Conservation (phyloP, 2,797 vertebrate species). For the Phalanger gymnotis region DNA sequence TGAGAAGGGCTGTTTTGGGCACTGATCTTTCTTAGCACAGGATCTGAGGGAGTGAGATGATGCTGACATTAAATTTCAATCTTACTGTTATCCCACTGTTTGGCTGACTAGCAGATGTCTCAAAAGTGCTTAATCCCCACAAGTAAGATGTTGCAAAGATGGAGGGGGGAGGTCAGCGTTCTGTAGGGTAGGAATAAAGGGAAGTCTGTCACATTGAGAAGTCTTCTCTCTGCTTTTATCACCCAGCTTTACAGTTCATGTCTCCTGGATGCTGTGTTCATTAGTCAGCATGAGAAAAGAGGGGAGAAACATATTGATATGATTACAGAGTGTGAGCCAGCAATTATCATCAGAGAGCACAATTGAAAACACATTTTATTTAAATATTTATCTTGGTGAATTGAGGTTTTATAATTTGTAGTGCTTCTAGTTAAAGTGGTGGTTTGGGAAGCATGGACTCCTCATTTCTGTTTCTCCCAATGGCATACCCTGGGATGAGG, state of each 20-base stretch:
- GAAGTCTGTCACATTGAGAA: not conserved
- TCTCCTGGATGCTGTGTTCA: conserved; percentile 54
- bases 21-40: not conserved
- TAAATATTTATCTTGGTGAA: conserved; percentile 71
- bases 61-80: not conserved
- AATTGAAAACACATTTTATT: conserved; percentile 66
- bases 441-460: conserved; percentile 36
- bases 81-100: not conserved
- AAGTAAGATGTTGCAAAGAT: not conserved
- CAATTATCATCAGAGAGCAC: conserved; percentile 53
- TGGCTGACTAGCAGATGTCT: not conserved
- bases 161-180: not conserved
- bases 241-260: conserved; percentile 3
- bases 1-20: not conserved
- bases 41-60: not conserved
- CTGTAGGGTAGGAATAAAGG: not conserved
- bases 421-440: not conserved
- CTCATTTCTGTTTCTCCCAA: conserved; percentile 29
- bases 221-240: conserved; percentile 14
- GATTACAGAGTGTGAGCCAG: conserved; percentile 35
- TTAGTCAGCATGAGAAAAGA: conserved; percentile 59
- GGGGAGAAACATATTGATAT: conserved; percentile 42
- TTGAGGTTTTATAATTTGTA: conserved; percentile 44
- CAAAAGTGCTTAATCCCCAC: not conserved
- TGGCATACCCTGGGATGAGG: conserved; percentile 1